Evolutionary conservation across 2,888 invertebrate genomes (phyloP), one percentile per base, ranked within the genome.

Genomic region (Drosophila koepferae): DNA sequence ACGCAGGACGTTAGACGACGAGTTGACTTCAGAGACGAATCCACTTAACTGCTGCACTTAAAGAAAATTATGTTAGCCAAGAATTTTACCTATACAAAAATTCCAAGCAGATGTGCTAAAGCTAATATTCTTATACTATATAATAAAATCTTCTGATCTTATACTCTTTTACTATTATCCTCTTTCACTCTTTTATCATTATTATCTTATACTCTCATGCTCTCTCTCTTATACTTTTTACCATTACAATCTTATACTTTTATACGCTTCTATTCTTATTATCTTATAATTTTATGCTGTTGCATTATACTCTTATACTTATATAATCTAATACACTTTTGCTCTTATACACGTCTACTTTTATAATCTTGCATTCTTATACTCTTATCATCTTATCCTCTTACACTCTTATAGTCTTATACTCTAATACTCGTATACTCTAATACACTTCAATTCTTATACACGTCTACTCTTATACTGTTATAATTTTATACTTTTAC

Each of bases 41-140:
- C 44, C 20, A 63, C 70, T 41, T 70, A 61, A 64, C 55, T 65
- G 58, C 63, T 46, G 58, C 63, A 70, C 75, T 63, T 3, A 8
- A 9, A 18, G 10, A 28, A 41, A 40, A 61, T 16, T 14, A 2
- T 16, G 9, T 31, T 18, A 20, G 54, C 12, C 3, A 6, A 16
- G 20, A 16, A 4, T 54, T 4, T 16, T 7, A 38, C 3, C 16
- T n/a, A 28, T 28, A 6, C 1, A 5, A 6, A 28, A 6, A 28
- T 28, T 6, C 28, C 5, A 0, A 5, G 28, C 28, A 28, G 6
- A 28, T 23, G 23, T 23, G 4, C 23, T 23, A 23, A 23, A 4
- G 28, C 1, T 28, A 28, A 28, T 5, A 14, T 3, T 4, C 38
- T 28, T 46, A 46, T 46, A 28, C 8, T 48, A 6, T 5, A 6